Conservation (phyloP, 2,888 invertebrate species). For the Nemapogon koenigi region DNA sequence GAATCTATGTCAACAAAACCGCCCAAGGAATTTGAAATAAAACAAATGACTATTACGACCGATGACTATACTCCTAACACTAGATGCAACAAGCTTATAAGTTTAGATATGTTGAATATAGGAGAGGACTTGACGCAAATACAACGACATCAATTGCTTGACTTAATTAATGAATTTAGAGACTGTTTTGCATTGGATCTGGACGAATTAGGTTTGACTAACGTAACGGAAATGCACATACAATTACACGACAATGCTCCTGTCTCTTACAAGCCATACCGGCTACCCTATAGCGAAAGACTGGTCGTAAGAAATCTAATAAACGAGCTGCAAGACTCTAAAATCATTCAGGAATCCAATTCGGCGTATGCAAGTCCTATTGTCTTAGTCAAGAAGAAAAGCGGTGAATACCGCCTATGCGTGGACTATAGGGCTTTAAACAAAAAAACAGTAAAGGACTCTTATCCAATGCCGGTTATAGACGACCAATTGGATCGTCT, state of each 20-base stretch:
- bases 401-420: too few species aligned
- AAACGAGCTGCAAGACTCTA: conserved; percentile 7
- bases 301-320: conserved; percentile 9
- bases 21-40: not conserved
- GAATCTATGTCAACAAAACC: not conserved
- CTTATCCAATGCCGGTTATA: conserved; percentile 21
- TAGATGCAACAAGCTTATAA: not conserved
- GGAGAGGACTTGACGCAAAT: not conserved
- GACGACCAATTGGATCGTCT: conserved; percentile 23
- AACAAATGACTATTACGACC: not conserved
- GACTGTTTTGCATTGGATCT: conserved; percentile 1
- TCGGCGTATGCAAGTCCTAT: conserved; percentile 22
- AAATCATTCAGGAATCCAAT: conserved; percentile 8
- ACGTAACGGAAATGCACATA: conserved; percentile 3
- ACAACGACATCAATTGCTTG: not conserved
- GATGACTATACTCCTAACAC: not conserved
- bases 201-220: not conserved
- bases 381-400: too few species aligned
- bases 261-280: conserved; percentile 8
- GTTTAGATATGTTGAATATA: not conserved
- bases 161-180: not conserved
- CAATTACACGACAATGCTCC: conserved; percentile 10
- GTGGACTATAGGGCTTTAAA: too few species aligned
- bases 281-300: conserved; percentile 11
- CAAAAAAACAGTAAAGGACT: too few species aligned